Evolutionary conservation across 2,888 invertebrate genomes (phyloP).

Genomic region (Brachyptera risi): DNA sequence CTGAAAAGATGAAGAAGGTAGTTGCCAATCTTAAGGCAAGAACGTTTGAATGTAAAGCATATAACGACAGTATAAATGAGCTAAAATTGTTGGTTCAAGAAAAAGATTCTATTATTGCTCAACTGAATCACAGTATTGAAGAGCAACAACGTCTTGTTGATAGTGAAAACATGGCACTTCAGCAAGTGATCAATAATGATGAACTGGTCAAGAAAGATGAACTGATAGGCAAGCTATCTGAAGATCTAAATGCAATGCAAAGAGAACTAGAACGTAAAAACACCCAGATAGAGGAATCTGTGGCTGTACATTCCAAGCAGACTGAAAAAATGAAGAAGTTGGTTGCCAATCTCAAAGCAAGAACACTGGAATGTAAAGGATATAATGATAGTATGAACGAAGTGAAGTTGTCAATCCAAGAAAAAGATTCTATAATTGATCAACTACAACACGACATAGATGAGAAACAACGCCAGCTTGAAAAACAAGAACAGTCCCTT

Average conservation of each 20-base stretch:
- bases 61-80: constrained; percentile 30
- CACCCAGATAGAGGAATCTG: constrained; percentile 47
- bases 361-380: constrained; percentile 52
- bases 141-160: no score
- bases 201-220: constrained; percentile 44
- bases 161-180: no score
- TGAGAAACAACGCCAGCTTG: no score
- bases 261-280: constrained; percentile 46
- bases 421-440: constrained; percentile 21
- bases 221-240: constrained; percentile 23
- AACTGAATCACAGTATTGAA: no score
- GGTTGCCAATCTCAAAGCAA: constrained; percentile 71
- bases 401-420: constrained; percentile 16
- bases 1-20: constrained; percentile 75
- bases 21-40: constrained; percentile 74
- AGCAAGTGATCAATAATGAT: no score
- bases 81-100: constrained; percentile 19
- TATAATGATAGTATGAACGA: constrained; percentile 29
- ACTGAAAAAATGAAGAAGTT: constrained; percentile 75
- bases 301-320: constrained; percentile 62
- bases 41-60: constrained; percentile 49
- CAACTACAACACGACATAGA: no score
- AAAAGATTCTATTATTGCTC: constrained; percentile 20
- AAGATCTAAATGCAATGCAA: background rate
- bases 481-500: no score